Evolutionary conservation across 2,113 vertebrate genomes (phyloP), one percentile per base, ranked within the genome.

Genomic region (Thunnus maccoyii): DNA sequence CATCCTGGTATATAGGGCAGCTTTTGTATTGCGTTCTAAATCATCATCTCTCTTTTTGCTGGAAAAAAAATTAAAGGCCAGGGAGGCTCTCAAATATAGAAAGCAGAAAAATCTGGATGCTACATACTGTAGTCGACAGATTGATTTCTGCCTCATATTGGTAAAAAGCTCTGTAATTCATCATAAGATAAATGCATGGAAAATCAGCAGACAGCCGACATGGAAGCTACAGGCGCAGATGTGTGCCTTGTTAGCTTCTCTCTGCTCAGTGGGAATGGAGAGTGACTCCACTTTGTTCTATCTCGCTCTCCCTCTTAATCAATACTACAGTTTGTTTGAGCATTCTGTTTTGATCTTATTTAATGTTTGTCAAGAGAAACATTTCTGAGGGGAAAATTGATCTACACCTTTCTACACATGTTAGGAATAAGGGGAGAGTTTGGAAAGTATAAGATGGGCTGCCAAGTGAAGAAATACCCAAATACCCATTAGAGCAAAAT

Each of bases 291-390:
- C 36, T 41, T 41, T 41, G 36, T 41, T 41, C 36, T 8, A 41
- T 41, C 9, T 41, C 8, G 7, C 36, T 41, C 36, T 41, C 36
- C 9, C 36, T 36, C 27, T 48, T 15, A 17, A 14, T 56, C 58
- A 57, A 22, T 41, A 16, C 20, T 10, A 9, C 4, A 20, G 22
- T 36, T 63, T 71, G 36, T 41, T 41, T 46, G 3, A 48, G 27
- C n/a, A 50, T 32, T 56, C 6, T 63, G 18, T 79, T 72, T 72
- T 50, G 11, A 64, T 10, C 16, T 62, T 17, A 54, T 30, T 70
- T 27, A 14, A 15, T 20, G 36, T 41, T 41, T 41, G 36, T 44
- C 14, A 25, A 52, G 27, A 60, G 25, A 68, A 62, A 69, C 12
- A 14, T 56, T n/a, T 48, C 22, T 36, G 50, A 41, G 3, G 14